These are phyloP conservation scores for Cinclus mexicanus DNA, from an alignment of 2,113 vertebrate genomes.

Conservation along the genomic window DNA sequence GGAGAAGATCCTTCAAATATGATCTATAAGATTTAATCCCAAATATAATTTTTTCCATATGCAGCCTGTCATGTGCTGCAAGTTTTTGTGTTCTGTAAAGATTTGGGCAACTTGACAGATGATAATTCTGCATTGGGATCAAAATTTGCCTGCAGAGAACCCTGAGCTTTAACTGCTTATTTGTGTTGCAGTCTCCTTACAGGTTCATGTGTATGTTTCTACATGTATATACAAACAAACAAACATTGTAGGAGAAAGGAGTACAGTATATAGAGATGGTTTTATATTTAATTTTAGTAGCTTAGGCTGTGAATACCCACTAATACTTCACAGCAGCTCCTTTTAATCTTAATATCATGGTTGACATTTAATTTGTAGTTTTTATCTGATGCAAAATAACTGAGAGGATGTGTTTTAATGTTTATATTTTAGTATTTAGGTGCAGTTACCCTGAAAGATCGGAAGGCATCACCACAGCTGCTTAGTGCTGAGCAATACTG, in stretches of 20 bases:
- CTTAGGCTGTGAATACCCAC: not conserved
- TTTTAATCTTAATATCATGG: not conserved
- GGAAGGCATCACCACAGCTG: not conserved
- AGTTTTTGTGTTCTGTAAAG: not conserved
- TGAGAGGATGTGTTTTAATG: not conserved
- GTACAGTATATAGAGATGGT: not conserved
- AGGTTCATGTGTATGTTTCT: not conserved
- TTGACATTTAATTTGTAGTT: not conserved
- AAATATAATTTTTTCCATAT: not conserved
- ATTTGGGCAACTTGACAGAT: not conserved
- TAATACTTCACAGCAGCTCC: not conserved
- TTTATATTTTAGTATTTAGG: not conserved
- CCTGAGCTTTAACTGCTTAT: not conserved
- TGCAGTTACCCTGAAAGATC: not conserved
- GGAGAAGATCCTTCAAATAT: slow-evolving; percentile 21
- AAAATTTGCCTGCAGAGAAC: not conserved
- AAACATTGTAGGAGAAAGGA: not conserved
- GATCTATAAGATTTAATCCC: slow-evolving; percentile 17
- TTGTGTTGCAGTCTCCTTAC: not conserved
- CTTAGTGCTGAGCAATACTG: not conserved
- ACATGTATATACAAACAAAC: fast-evolving
- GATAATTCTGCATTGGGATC: not conserved
- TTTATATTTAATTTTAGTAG: not conserved
- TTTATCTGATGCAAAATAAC: not conserved
- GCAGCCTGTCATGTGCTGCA: not conserved